phyloP scores from a whole-genome alignment of 2,888 invertebrate genomes.

The Eucera pruinosa region DNA sequence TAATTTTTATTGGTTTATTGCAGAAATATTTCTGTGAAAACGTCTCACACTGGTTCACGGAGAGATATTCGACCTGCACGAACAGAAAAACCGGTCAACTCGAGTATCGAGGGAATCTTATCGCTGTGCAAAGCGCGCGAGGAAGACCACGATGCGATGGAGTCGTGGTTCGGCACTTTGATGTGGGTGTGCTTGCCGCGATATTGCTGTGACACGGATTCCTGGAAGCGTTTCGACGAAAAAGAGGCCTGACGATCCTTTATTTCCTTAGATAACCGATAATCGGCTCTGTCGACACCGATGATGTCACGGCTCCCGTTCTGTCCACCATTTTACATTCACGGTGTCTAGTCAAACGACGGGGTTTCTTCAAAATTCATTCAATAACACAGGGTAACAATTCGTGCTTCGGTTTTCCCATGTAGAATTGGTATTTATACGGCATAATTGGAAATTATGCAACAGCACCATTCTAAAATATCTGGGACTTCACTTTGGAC shows the following conservation, averaged over 20 bases:
- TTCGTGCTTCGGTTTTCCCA: too few species aligned
- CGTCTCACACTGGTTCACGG: background rate
- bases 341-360: too few species aligned
- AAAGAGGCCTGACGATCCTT: constrained; percentile 67
- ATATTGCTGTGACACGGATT: constrained; percentile 70
- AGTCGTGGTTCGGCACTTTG: constrained; percentile 67
- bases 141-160: constrained; percentile 47
- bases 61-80: constrained; percentile 35
- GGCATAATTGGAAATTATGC: too few species aligned
- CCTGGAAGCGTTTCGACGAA: constrained; percentile 68
- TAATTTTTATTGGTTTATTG: constrained; percentile 23
- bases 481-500: too few species aligned
- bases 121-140: constrained; percentile 72
- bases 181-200: constrained; percentile 65
- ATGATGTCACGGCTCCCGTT: constrained; percentile 62
- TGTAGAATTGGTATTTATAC: too few species aligned
- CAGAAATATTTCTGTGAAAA: background rate
- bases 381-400: too few species aligned
- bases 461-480: too few species aligned
- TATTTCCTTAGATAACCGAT: constrained; percentile 66
- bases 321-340: constrained; percentile 34
- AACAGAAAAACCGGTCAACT: constrained; percentile 48
- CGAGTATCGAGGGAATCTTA: constrained; percentile 72
- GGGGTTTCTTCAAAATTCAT: too few species aligned
- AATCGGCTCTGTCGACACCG: constrained; percentile 57